Evolutionary conservation across 2,888 invertebrate species (phyloP).

Genomic region (Anaspis maculata): DNA sequence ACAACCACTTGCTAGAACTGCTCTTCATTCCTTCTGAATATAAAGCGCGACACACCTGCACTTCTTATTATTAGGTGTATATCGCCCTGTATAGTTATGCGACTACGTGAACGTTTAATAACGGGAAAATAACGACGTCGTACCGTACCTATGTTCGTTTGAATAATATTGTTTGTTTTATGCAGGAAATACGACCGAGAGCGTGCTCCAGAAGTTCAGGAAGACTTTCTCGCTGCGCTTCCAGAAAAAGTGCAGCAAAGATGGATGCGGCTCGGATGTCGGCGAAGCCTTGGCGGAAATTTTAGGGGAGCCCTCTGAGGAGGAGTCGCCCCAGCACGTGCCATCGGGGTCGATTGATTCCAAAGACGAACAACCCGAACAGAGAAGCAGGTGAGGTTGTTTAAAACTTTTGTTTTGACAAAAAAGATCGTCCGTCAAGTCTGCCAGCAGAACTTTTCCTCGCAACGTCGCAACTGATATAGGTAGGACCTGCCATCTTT

Average conservation of each 20-base stretch:
- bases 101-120: too few species aligned
- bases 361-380: slow-evolving; percentile 26
- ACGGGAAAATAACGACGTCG: too few species aligned
- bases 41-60: too few species aligned
- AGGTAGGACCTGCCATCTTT: too few species aligned
- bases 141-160: too few species aligned
- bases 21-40: too few species aligned
- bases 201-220: slow-evolving; percentile 62
- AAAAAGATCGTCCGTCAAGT: neutral
- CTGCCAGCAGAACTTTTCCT: slow-evolving; percentile 2
- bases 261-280: slow-evolving; percentile 38
- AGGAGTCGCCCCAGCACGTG: slow-evolving; percentile 35
- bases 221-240: slow-evolving; percentile 59
- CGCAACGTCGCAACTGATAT: too few species aligned
- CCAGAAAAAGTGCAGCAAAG: slow-evolving; percentile 46
- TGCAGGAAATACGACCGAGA: slow-evolving; percentile 38
- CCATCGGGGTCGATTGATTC: slow-evolving; percentile 23
- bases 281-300: slow-evolving; percentile 36
- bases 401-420: too few species aligned
- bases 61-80: too few species aligned
- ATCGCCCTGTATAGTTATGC: too few species aligned
- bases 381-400: slow-evolving; percentile 38
- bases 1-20: too few species aligned
- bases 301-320: slow-evolving; percentile 34
- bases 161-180: slow-evolving; percentile 2